Percentiles rank a stretch among this genome's conserved stretches.
Conservation (phyloP, 2,888 invertebrate genomes). For the Rhamnusium bicolor region DNA sequence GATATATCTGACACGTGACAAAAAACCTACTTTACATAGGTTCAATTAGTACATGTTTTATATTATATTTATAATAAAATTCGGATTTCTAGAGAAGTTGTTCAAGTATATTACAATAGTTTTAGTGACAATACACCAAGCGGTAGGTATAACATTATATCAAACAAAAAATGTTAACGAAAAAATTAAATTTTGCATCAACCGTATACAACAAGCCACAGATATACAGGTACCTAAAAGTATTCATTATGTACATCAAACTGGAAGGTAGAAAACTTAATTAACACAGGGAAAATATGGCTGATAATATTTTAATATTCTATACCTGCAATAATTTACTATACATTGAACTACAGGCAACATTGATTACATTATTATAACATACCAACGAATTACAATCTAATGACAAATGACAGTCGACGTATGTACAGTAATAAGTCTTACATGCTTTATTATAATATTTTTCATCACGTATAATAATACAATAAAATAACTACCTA, state of each 20-base stretch:
- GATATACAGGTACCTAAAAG: slow-evolving; percentile 71
- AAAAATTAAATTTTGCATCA: slow-evolving; percentile 61
- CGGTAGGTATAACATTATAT: slow-evolving; percentile 42
- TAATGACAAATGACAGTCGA: slow-evolving; percentile 70
- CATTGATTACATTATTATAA: slow-evolving; percentile 69
- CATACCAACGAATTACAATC: slow-evolving; percentile 69
- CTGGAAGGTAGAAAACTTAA: slow-evolving; percentile 52
- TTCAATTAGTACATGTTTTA: slow-evolving; percentile 62
- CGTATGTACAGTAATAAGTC: slow-evolving; percentile 67
- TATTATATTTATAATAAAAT: slow-evolving; percentile 66
- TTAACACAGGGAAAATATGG: slow-evolving; percentile 63
- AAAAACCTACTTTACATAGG: slow-evolving; percentile 53
- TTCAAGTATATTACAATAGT: slow-evolving; percentile 65
- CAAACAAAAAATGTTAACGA: slow-evolving; percentile 53
- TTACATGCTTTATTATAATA: slow-evolving; percentile 61
- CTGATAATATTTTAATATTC: slow-evolving; percentile 59
- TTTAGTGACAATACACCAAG: slow-evolving; percentile 66
- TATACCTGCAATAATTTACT: slow-evolving; percentile 71
- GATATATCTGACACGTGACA: slow-evolving; percentile 59
- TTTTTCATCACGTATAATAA: slow-evolving; percentile 62
- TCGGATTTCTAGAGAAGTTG: slow-evolving; percentile 71
- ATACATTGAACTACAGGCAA: slow-evolving; percentile 71
- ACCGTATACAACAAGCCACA: slow-evolving; percentile 71
- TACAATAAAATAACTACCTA: slow-evolving; percentile 55
- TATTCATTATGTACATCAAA: slow-evolving; percentile 63